These are phyloP conservation scores for Carposina sasakii DNA, from an alignment of 1,140 invertebrate species.

Conservation along the genomic window DNA sequence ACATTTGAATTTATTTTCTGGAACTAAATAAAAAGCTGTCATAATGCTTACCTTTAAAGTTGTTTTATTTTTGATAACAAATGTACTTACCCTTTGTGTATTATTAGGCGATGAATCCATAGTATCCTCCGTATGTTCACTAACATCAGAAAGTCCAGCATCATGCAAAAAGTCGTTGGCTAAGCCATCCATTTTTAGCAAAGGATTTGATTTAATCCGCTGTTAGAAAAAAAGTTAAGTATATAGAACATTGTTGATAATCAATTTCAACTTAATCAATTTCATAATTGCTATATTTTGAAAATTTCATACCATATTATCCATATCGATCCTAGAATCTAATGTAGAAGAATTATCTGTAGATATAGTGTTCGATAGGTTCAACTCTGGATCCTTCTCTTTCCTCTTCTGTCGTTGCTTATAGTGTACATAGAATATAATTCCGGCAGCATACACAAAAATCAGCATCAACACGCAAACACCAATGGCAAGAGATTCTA, in stretches of 20 bases:
- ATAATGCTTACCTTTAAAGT: not conserved
- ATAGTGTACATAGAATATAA: conserved; percentile 63
- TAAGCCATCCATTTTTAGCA: conserved; percentile 65
- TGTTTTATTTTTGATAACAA: not conserved
- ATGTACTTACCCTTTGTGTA: conserved; percentile 39
- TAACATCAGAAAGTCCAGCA: conserved; percentile 52
- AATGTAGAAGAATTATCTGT: conserved; percentile 50
- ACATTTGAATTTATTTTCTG: conserved; percentile 51
- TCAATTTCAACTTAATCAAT: no score
- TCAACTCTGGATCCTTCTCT: conserved; percentile 50
- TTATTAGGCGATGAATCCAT: conserved; percentile 43
- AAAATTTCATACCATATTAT: conserved; percentile 51
- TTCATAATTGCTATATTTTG: no score
- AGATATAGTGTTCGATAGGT: conserved; percentile 38
- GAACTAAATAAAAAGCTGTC: conserved; percentile 29
- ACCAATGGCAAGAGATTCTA: conserved; percentile 57
- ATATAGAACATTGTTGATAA: no score
- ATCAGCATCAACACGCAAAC: conserved; percentile 59
- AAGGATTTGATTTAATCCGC: conserved; percentile 71
- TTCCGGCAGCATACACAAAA: conserved; percentile 60
- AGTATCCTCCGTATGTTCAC: conserved; percentile 57
- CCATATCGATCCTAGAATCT: conserved; percentile 53
- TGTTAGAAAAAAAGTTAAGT: conserved; percentile 32
- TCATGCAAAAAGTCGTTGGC: conserved; percentile 50
- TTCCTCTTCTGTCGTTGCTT: conserved; percentile 56